phyloP scores from a whole-genome alignment of 2,797 vertebrate genomes.

The Fistularia commersonii region DNA sequence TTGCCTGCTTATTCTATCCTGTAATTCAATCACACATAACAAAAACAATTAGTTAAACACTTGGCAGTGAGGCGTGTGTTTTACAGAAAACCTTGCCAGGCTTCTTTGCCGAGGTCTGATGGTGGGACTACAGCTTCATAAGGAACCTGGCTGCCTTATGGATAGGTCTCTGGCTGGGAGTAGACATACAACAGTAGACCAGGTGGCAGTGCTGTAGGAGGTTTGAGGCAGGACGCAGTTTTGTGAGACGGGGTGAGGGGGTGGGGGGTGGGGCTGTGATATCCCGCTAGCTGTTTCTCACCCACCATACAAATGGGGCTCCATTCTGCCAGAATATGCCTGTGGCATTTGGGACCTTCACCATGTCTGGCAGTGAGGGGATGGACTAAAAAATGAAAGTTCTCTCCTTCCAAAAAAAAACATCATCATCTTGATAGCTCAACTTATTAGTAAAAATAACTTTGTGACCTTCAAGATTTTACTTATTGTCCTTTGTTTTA shows the following conservation, averaged over 20 bases:
- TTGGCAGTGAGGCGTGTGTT: slow-evolving; percentile 30
- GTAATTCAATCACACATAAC: slow-evolving; percentile 46
- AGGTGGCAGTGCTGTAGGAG: slow-evolving; percentile 65
- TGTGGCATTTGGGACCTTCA: slow-evolving; percentile 50
- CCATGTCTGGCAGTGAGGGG: slow-evolving; percentile 47
- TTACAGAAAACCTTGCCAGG: slow-evolving; percentile 40
- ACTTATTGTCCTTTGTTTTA: not conserved
- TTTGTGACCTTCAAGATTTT: no score
- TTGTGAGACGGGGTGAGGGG: slow-evolving; percentile 43
- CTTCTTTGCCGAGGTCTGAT: slow-evolving; percentile 41
- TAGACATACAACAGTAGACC: slow-evolving; percentile 53
- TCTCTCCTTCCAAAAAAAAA: slow-evolving; percentile 1
- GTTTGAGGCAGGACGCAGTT: slow-evolving; percentile 57
- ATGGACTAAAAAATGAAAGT: slow-evolving; percentile 11
- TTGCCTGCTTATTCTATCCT: slow-evolving; percentile 33
- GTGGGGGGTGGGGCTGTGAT: slow-evolving; percentile 41
- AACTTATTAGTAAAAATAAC: no score
- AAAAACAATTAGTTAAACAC: slow-evolving; percentile 51
- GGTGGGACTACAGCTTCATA: slow-evolving; percentile 39
- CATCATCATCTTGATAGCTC: not conserved
- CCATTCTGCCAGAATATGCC: slow-evolving; percentile 60
- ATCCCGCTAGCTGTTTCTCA: slow-evolving; percentile 59
- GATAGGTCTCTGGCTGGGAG: slow-evolving; percentile 46
- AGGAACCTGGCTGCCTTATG: slow-evolving; percentile 44
- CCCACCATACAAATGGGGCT: slow-evolving; percentile 44